A percentile compares a stretch with the other conserved stretches of the same genome.
These are phyloP conservation scores for Urocitellus parryii DNA, from an alignment of 2,113 vertebrate genomes.

Conservation along the genomic window DNA sequence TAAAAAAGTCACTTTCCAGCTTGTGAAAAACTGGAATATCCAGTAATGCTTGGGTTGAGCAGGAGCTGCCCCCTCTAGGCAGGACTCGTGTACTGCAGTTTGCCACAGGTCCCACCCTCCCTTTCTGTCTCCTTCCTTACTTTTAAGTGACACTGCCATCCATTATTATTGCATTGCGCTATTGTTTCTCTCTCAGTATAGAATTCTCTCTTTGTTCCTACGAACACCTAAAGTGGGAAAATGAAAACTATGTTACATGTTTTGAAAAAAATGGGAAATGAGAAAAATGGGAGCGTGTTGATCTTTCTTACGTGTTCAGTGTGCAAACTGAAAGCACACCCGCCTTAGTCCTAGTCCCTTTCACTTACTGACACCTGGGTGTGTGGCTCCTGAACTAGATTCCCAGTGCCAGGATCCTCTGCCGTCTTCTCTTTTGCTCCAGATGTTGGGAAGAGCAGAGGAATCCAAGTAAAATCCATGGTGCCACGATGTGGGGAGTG, in stretches of 20 bases:
- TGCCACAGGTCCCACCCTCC: not conserved
- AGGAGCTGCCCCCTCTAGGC: not conserved
- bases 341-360: not conserved
- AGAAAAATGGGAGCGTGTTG: too few relatives aligned
- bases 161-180: accelerated
- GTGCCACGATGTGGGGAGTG: not conserved
- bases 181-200: not conserved
- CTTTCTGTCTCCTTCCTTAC: not conserved
- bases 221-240: not conserved
- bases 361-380: not conserved
- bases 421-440: not conserved
- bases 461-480: not conserved
- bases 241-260: not conserved
- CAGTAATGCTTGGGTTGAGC: not conserved
- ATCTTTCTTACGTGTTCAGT: not conserved
- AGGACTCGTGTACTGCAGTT: accelerated
- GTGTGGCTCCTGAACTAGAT: not conserved
- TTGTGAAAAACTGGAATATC: conserved; percentile 8
- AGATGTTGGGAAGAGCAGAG: not conserved
- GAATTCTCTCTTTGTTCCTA: not conserved
- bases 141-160: not conserved
- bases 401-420: not conserved
- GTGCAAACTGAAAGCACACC: not conserved
- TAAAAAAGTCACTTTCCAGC: not conserved
- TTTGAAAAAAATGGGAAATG: not conserved